Base-by-base conservation (phyloP, 2,113 vertebrate genomes). In the Cichladusa arquata region DNA sequence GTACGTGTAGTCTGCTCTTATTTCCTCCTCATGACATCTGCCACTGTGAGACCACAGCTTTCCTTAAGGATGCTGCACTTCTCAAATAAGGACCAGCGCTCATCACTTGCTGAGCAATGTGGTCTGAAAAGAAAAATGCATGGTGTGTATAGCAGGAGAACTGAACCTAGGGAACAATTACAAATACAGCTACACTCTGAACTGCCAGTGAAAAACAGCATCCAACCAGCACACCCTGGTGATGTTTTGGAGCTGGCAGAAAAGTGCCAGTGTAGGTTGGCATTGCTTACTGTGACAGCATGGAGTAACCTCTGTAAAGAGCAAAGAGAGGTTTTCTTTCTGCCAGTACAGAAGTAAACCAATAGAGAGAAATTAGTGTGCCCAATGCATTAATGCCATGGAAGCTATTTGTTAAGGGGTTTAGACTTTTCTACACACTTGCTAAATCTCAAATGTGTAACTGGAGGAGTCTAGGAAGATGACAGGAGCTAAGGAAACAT, bases 361-460 rank as follows among this genome's bases (percentile, higher is more conserved):
- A 93, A 73, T 22, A 70, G 70, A 71, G 31, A 61, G 83, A 92
- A 93, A 95, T 88, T 33, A 88, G 62, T 53, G 82, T 85, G 70
- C 78, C 71, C 89, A 93, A 94, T 91, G 88, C 86, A 57, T 91
- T 92, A 84, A 94, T 90, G 76, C 86, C n/a, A 16, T 62, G 34
- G 74, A 89, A 95, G 79, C n/a, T 6, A 29, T 72, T 93, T 93
- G 67, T 45, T 79, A 72, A 87, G 38, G 56, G 56, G 3, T 88
- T 95, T 87, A 86, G 67, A 29, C 50, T 88, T 91, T 62, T 81
- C 42, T 74, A 10, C 22, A 18, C 9, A 9, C 31, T 77, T 70
- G 38, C 28, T 73, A 31, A 65, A 54, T 73, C 53, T 93, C n/a
- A 42, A 57, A 67, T 54, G 5, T 69, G 8, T 51, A 60, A 76